Base-by-base conservation (phyloP, 2,797 vertebrate genomes). In the Tenualosa thibaudeaui region DNA sequence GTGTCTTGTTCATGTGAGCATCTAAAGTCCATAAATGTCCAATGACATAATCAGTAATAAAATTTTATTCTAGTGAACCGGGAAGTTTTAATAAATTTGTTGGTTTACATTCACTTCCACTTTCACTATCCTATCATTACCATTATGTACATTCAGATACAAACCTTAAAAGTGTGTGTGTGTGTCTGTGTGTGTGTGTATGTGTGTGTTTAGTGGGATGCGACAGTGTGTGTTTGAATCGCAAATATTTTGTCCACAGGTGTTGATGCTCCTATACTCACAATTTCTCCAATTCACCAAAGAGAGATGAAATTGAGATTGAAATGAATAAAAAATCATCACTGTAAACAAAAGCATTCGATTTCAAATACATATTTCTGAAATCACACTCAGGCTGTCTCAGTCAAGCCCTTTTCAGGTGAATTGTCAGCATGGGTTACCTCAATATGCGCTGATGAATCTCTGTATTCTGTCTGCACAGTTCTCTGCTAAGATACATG, bases 201-300 rank as follows among this genome's bases (percentile, higher is more conserved):
- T 84, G 40, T 68, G 82, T 84, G 43, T 81, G 68, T 87, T 68
- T 12, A 2, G 12, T 68, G 24, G 81, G 82, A 75, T 85, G 62
- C 68, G 83, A 82, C 49, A 82, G 83, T 81, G 58, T 68, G 26
- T 50, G 81, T 83, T 26, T 82, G 65, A 78, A 17, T 46, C 13
- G 1, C 15, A 22, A 46, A 7, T 75, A 5, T 43, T 78, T 78
- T 19, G 37, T 78, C 19, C 37, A 71, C 6, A 62, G 22, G 7
- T 19, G 60, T 68, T 40, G 62, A 37, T 31, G 31, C 8, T 68
- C 62, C 31, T 68, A 2, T 68, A 31, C 24, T 26, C 62, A 65
- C 62, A 31, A 12, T 26, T 26, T 65, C 26, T 68, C 22, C n/a
- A 62, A 62, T 62, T 62, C 26, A 68, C 24, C 26, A 31, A 37